Evolutionary conservation across 1,140 invertebrate genomes (phyloP).

Genomic region (Saccostrea cuccullata): DNA sequence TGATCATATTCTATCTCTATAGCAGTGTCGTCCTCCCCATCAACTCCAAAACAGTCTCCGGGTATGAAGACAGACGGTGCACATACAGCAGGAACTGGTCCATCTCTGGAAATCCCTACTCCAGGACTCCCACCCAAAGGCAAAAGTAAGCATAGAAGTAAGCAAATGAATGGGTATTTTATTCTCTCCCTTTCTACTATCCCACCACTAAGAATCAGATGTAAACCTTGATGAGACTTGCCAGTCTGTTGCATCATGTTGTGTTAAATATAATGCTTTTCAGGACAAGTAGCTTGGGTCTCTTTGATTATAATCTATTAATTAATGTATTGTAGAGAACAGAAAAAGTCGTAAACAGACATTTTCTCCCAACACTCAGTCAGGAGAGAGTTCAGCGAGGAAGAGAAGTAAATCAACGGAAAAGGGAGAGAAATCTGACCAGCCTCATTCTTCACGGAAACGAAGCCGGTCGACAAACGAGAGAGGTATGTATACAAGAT

Average conservation of each 20-base stretch:
- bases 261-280: neutral
- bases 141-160: constrained; percentile 7
- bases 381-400: constrained; percentile 6
- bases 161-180: neutral
- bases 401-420: constrained; percentile 48
- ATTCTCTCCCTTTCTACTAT: neutral
- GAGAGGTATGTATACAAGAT: neutral
- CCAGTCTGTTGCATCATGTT: neutral
- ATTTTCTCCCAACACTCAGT: constrained; percentile 35
- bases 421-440: constrained; percentile 28
- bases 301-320: too few species aligned
- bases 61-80: neutral
- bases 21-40: neutral
- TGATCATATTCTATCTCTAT: neutral
- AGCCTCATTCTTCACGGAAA: constrained; percentile 37
- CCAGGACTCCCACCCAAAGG: neutral
- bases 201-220: neutral
- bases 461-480: constrained; percentile 40
- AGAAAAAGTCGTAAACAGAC: constrained; percentile 47
- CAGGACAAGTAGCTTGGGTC: neutral
- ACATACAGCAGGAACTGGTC: neutral
- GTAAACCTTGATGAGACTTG: neutral
- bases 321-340: neutral
- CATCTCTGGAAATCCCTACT: neutral
- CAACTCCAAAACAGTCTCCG: constrained; percentile 31